These are phyloP conservation scores for Neria commutata DNA, from an alignment of 2,888 invertebrate genomes.

Conservation along the genomic window DNA sequence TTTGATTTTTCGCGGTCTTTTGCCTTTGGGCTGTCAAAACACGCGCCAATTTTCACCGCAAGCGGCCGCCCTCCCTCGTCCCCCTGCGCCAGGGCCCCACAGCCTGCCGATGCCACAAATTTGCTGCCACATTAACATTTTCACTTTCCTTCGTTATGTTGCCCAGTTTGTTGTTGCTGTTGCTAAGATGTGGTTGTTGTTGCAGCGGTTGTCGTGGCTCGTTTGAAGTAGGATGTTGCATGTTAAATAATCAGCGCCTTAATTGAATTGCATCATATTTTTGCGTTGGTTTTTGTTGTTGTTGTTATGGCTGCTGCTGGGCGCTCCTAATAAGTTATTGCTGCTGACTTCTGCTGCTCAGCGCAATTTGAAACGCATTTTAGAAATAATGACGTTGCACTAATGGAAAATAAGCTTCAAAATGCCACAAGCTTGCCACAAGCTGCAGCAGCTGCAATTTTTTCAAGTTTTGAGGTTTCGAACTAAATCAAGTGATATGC, in stretches of 20 bases:
- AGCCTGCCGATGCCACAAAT: too few relatives aligned
- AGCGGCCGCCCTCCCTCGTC: too few relatives aligned
- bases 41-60: slow-evolving; percentile 1
- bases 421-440: too few relatives aligned
- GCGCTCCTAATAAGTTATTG: too few relatives aligned
- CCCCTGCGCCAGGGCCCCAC: not conserved
- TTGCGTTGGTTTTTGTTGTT: not conserved
- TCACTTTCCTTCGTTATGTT: not conserved
- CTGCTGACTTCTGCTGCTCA: too few relatives aligned
- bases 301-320: too few relatives aligned
- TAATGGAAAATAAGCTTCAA: slow-evolving; percentile 2
- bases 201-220: not conserved
- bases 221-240: not conserved
- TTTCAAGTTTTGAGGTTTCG: too few relatives aligned
- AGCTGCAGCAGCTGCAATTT: too few relatives aligned
- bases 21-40: slow-evolving; percentile 6
- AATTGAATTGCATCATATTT: not conserved
- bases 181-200: not conserved
- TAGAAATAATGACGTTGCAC: not conserved
- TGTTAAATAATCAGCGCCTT: not conserved
- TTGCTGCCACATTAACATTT: slow-evolving; percentile 14
- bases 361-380: not conserved
- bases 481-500: too few relatives aligned
- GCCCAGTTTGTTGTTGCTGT: not conserved
- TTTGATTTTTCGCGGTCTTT: not conserved